Evolutionary conservation across 1,140 invertebrate species (phyloP), one percentile per base, ranked within the genome.

Genomic region (Sycophaga agraensis): DNA sequence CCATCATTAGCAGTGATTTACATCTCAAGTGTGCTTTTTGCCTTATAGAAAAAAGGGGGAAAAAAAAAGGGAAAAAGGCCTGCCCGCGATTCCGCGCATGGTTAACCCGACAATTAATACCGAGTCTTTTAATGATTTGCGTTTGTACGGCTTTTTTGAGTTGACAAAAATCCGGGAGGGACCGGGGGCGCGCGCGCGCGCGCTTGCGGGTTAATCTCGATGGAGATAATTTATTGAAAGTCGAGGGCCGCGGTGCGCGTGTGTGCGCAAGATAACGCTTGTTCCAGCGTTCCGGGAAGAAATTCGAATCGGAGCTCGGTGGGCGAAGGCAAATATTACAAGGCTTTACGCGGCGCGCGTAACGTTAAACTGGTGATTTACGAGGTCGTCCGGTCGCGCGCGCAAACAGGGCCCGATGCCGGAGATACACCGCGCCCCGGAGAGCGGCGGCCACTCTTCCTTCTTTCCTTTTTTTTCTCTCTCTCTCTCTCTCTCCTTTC

Each of bases 1-100:
- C 37, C 50, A 19, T 54, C 59, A 54, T 60, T 60, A 60, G 50
- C 40, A 54, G 28, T 60, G 50, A 60, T 54, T 60, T 50, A 42
- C 16, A 42, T 59, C 17, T 51, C 12, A 59, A 51, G 26, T 34
- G 39, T 34, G 22, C 28, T 22, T 43, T 49, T 49, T 28, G 12
- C 31, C 11, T 9, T n/a, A 7, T n/a, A 19, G 43, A 40, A 40
- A 40, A 49, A 40, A 34, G n/a, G 8, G n/a, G n/a, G n/a, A n/a
- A 19, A 55, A 40, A 40, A 40, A 49, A 40, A 34, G n/a, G 8
- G n/a, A n/a, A n/a, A n/a, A n/a, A n/a, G n/a, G n/a, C n/a, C 28
- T 31, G 28, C 28, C 28, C n/a, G n/a, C n/a, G n/a, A n/a, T n/a
- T n/a, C n/a, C n/a, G n/a, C n/a, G n/a, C n/a, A n/a, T n/a, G n/a